A percentile compares a stretch with the other conserved stretches of the same genome.
phyloP scores from a whole-genome alignment of 2,113 vertebrate genomes.

The Mustela nigripes region DNA sequence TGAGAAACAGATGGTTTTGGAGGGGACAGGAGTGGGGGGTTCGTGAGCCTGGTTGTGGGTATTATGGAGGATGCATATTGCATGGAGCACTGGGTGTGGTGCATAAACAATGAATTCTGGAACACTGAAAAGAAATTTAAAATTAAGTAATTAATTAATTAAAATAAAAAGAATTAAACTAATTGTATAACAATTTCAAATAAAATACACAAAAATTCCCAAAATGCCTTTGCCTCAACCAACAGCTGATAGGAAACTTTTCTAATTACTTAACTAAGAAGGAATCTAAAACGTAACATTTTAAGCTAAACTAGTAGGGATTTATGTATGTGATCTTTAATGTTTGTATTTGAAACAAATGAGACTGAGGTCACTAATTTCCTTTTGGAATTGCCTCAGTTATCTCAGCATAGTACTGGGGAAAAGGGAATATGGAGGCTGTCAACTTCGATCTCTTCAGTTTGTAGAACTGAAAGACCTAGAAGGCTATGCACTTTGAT shows the following conservation, averaged over 20 bases:
- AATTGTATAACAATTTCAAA: neutral
- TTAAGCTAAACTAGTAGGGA: neutral
- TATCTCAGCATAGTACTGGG: neutral
- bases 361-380: neutral
- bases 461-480: neutral
- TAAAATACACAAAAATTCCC: neutral
- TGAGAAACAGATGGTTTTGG: too few relatives aligned
- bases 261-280: neutral
- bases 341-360: neutral
- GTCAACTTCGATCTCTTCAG: neutral
- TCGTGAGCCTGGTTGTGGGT: too few relatives aligned
- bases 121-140: too few relatives aligned
- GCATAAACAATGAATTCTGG: too few relatives aligned
- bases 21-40: too few relatives aligned
- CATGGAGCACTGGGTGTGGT: too few relatives aligned
- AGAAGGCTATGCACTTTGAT: too few relatives aligned
- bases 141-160: too few relatives aligned
- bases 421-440: neutral
- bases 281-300: constrained; percentile 42
- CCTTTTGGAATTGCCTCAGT: neutral
- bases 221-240: constrained; percentile 2
- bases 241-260: constrained; percentile 4
- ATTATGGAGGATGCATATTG: too few relatives aligned
- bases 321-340: neutral
- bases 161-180: neutral